Percentiles rank a stretch among this genome's conserved stretches.
Conservation (phyloP, 2,888 invertebrate genomes). For the Ctena decussata region DNA sequence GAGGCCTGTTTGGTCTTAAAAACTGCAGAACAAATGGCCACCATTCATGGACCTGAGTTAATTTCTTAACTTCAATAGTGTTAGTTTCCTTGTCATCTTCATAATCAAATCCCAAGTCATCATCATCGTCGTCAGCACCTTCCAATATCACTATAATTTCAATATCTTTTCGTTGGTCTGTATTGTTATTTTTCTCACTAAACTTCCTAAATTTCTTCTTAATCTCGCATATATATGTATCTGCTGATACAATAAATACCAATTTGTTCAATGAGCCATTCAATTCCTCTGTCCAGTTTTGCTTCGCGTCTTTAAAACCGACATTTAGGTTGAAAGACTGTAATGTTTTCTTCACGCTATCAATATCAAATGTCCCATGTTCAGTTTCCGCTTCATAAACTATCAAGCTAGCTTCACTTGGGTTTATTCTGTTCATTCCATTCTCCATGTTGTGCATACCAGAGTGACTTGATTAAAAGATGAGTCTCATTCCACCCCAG, state of each 20-base stretch:
- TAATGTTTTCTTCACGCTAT: neutral
- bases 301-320: neutral
- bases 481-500: too few relatives aligned
- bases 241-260: neutral
- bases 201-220: neutral
- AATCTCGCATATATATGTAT: neutral
- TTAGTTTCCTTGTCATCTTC: neutral
- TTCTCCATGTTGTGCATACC: too few relatives aligned
- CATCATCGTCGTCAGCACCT: neutral
- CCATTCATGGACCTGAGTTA: neutral
- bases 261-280: neutral
- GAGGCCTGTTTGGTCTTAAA: neutral
- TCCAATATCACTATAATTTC: neutral
- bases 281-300: neutral
- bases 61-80: neutral
- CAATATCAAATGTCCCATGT: neutral
- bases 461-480: too few relatives aligned
- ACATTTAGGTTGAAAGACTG: neutral
- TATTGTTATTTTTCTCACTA: neutral
- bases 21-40: neutral
- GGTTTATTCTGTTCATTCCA: neutral
- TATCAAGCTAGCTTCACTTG: neutral
- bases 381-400: neutral
- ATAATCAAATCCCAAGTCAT: neutral
- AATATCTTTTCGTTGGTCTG: neutral